Base-by-base conservation (phyloP, 2,113 vertebrate species). In the Sylvietta virens region DNA sequence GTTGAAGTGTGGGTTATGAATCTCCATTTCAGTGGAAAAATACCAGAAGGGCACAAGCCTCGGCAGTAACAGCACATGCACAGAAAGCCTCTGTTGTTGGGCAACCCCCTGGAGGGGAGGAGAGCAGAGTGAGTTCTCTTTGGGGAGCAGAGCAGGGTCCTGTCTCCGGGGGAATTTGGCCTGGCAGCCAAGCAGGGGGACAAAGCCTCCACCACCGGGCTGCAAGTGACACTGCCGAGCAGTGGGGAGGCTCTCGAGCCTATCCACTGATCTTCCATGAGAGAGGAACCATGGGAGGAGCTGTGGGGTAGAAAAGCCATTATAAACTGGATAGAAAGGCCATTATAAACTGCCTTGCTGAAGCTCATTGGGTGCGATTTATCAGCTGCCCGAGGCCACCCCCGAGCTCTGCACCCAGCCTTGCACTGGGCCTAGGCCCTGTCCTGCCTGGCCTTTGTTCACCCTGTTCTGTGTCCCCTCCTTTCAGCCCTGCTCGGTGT, bases 321-420 rank as follows among this genome's bases (percentile, higher is more conserved):
- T 21, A 13, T 16, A 37, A 57, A 47, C 8, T 12, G 62, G n/a
- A n/a, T 28, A 8, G 4, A 27, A 39, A 47, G 57, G 11, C 17
- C n/a, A 8, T 16, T 21, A 13, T 16, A 37, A 57, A 47, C 8
- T 12, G 62, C 8, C 6, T 19, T 2, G 0, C 40, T 56, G 17
- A 0, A 20, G n/a, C 27, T 31, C 61, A 3, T 2, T 19, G 33
- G 9, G 61, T 0, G 3, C 3, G 1, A 11, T 37, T 56, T 21
- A 6, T 7, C 4, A 0, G 33, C 22, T 7, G 30, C 35, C 21
- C 1, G 5, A n/a, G 51, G 40, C 31, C 3, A 1, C 17, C 39
- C 39, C 31, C 1, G 50, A 26, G 44, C 40, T 18, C 53, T 2
- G 3, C 0, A 4, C 70, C 53, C 3, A 2, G 54, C n/a, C 11